These are phyloP conservation scores for Tachina grossa DNA, from an alignment of 2,888 invertebrate species.

Conservation along the genomic window DNA sequence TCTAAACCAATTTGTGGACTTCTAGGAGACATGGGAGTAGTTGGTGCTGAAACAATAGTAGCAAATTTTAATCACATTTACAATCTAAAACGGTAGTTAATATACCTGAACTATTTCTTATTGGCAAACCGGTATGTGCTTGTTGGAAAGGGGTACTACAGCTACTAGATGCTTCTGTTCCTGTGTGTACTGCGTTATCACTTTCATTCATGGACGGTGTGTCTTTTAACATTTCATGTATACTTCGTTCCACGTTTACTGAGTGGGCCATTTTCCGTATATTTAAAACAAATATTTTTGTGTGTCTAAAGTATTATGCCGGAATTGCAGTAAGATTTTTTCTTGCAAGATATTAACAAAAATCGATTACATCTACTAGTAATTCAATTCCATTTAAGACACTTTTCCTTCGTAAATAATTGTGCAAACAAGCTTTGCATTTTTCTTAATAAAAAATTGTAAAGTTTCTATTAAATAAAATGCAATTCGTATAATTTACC, in stretches of 20 bases:
- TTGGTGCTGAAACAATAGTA: constrained; percentile 78
- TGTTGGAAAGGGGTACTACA: constrained; percentile 84
- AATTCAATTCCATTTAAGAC: neutral
- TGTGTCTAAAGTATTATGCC: neutral
- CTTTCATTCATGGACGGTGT: constrained; percentile 90
- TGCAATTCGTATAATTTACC: constrained; percentile 13
- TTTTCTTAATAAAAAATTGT: neutral
- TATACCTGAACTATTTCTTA: constrained; percentile 87
- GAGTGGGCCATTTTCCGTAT: constrained; percentile 77
- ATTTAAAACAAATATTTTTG: neutral
- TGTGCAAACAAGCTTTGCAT: neutral
- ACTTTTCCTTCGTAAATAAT: neutral
- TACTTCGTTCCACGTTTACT: constrained; percentile 82
- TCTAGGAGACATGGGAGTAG: constrained; percentile 84
- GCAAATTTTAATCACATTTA: neutral
- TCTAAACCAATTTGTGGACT: constrained; percentile 78
- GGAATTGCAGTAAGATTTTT: neutral
- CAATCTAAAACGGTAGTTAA: neutral
- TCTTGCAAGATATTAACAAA: constrained; percentile 47
- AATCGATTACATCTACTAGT: constrained; percentile 53
- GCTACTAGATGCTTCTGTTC: constrained; percentile 85
- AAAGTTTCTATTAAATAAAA: constrained; percentile 6
- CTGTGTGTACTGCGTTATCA: constrained; percentile 89
- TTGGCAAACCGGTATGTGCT: constrained; percentile 87
- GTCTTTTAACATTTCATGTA: constrained; percentile 94